Percentiles rank a stretch among this genome's conserved stretches.
These are phyloP conservation scores for Equus przewalskii DNA, from an alignment of 2,113 vertebrate species.

Conservation along the genomic window DNA sequence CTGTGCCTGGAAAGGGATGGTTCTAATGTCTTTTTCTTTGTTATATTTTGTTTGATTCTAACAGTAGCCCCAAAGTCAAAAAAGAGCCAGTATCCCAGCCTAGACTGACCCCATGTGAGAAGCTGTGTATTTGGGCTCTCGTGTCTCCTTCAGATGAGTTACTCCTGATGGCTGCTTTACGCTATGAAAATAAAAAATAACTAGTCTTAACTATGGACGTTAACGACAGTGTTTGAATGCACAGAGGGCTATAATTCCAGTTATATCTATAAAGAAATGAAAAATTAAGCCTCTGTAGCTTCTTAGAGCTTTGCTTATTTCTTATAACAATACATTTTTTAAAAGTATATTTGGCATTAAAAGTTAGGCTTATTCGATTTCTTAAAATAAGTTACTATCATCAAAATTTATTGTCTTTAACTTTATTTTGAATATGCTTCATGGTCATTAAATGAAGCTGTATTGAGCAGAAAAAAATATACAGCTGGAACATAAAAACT, in stretches of 20 bases:
- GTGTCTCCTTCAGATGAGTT: not conserved
- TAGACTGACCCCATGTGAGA: not conserved
- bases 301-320: not conserved
- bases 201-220: not conserved
- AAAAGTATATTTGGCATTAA: not conserved
- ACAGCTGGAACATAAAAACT: not conserved
- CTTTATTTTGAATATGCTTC: conserved; percentile 54
- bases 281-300: not conserved
- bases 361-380: not conserved
- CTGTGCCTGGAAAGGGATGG: not conserved
- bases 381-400: conserved; percentile 22
- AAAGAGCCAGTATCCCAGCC: not conserved
- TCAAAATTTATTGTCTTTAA: conserved; percentile 27
- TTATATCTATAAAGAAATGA: not conserved
- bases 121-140: not conserved
- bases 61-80: not conserved
- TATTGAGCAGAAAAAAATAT: conserved; percentile 41
- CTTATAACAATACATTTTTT: conserved; percentile 3
- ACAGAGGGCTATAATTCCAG: not conserved
- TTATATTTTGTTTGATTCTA: not conserved
- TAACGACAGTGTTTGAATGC: not conserved
- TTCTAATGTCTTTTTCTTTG: not conserved
- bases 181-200: not conserved
- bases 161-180: not conserved
- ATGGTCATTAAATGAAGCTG: conserved; percentile 9